These are phyloP conservation scores for Volucella zonaria DNA, from an alignment of 2,888 invertebrate species.

Conservation along the genomic window DNA sequence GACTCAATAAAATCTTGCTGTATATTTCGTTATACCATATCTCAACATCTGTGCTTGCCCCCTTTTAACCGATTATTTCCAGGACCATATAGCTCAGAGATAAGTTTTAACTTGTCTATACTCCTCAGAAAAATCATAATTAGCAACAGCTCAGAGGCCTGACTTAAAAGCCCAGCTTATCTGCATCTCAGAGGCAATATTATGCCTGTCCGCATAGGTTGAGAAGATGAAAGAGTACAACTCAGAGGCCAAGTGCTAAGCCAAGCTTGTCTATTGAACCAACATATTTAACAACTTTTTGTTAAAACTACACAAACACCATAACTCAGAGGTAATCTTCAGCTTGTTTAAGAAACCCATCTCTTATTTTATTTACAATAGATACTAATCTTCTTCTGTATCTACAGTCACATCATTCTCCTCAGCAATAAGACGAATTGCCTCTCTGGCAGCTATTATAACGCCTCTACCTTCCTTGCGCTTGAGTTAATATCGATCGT, in stretches of 20 bases:
- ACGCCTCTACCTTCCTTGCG: no score
- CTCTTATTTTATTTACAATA: background rate
- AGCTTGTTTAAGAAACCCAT: slow-evolving; percentile 1
- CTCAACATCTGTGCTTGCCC: background rate
- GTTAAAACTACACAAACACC: background rate
- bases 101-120: slow-evolving; percentile 2
- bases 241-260: background rate
- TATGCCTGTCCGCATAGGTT: background rate
- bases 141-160: background rate
- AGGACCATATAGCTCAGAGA: slow-evolving; percentile 18
- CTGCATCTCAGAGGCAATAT: no score
- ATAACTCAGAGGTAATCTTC: slow-evolving; percentile 15
- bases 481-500: no score
- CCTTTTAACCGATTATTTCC: slow-evolving; percentile 2
- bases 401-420: background rate
- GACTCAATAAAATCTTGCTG: slow-evolving; percentile 20
- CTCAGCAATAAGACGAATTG: background rate
- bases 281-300: background rate
- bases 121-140: background rate
- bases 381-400: background rate
- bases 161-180: background rate
- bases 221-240: background rate
- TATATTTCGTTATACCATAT: background rate
- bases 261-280: slow-evolving; percentile 8
- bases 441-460: no score